A percentile compares a stretch with the other conserved stretches of the same genome.
phyloP scores from a whole-genome alignment of 1,140 invertebrate species.

The Drosophila paulistorum region DNA sequence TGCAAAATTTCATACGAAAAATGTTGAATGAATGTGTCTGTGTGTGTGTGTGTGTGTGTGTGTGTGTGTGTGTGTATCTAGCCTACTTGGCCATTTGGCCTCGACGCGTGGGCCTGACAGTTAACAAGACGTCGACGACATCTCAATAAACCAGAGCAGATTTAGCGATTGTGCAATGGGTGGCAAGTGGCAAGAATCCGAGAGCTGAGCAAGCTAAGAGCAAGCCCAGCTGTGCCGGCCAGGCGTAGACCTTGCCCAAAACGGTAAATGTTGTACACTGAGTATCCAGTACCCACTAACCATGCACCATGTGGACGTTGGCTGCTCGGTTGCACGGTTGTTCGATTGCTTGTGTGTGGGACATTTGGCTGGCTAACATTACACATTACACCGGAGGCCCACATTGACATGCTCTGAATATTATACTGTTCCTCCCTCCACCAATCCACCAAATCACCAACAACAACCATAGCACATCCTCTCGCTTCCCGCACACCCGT shows the following conservation, averaged over 20 bases:
- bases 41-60: too few relatives aligned
- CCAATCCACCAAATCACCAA: too few relatives aligned
- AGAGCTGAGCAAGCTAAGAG: slow-evolving; percentile 37
- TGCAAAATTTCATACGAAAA: neutral
- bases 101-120: slow-evolving; percentile 75
- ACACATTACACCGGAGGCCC: slow-evolving; percentile 70
- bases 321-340: neutral
- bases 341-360: slow-evolving; percentile 12
- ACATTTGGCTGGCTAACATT: slow-evolving; percentile 58
- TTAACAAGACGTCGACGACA: slow-evolving; percentile 67
- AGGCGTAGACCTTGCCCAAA: slow-evolving; percentile 61
- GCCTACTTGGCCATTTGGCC: slow-evolving; percentile 63
- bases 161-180: slow-evolving; percentile 74
- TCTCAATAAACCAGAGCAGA: slow-evolving; percentile 66
- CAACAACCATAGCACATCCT: slow-evolving; percentile 7
- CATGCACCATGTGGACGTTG: slow-evolving; percentile 1
- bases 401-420: slow-evolving; percentile 80
- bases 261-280: slow-evolving; percentile 69
- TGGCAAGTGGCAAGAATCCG: slow-evolving; percentile 73
- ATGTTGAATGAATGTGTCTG: slow-evolving; percentile 37
- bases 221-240: slow-evolving; percentile 42
- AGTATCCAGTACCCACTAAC: neutral
- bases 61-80: slow-evolving; percentile 7
- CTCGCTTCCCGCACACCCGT: too few relatives aligned
- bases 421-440: slow-evolving; percentile 21